Base-by-base conservation (phyloP, 2,113 vertebrate species). In the Nothocercus julius region DNA sequence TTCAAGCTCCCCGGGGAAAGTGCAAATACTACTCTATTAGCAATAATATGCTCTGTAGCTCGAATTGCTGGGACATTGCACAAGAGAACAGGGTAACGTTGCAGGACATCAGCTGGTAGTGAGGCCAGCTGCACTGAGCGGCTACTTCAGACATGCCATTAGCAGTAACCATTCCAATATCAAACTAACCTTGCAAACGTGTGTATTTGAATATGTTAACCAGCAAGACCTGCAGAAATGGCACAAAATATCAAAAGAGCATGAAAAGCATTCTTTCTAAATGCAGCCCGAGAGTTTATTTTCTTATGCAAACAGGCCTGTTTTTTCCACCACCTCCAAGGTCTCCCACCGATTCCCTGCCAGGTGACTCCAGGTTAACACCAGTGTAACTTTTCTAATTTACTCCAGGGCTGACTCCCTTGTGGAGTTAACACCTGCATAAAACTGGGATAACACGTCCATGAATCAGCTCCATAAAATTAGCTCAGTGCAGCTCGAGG, bases 101-200 rank as follows among this genome's bases (percentile, higher is more conserved):
- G 53, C 3, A 2, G 72, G 62, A 77, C 30, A 21, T 0, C 1
- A 34, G 45, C 1, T 49, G 0, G 38, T 47, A 27, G 42, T 6
- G 19, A 47, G 74, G 30, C 56, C 32, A 22, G 53, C 54, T 78
- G 54, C 25, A 6, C 79, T 54, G 45, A 83, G 75, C 0, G 0
- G 85, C 4, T 32, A 21, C 30, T 79, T 78, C 38, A 84, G 58
- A 68, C 11, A 8, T 34, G 30, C 90, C 47, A 21, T 62, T 54
- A 95, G 76, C 61, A 84, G 42, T n/a, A 86, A 91, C 67, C 0
- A 5, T 0, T 0, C 34, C 93, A 32, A 86, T 75, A 82, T 84
- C 76, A 97, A 90, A 78, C 91, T 75, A 86, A 64, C 69, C 87
- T 94, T 88, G 87, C 72, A 95, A 96, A 85, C 1, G 6, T 3